These are phyloP conservation scores for Leptogaster cylindrica DNA, from an alignment of 2,888 invertebrate species.

Conservation along the genomic window DNA sequence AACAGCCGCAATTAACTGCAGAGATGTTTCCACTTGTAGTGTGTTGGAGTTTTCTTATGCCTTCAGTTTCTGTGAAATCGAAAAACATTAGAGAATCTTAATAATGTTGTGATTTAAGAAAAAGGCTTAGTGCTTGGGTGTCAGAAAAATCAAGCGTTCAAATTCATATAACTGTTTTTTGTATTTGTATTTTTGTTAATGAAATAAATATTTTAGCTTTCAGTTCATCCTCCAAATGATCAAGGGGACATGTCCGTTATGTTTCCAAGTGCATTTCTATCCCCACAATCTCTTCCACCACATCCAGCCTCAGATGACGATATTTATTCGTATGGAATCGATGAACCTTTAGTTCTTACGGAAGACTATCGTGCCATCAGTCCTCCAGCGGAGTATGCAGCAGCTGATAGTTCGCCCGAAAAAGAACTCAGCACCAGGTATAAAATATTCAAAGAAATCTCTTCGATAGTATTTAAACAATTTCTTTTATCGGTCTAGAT, in stretches of 20 bases:
- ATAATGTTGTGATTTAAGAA: too few relatives aligned
- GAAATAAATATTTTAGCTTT: conserved; percentile 47
- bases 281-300: conserved; percentile 56
- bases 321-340: conserved; percentile 55
- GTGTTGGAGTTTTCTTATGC: too few relatives aligned
- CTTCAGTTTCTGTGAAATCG: too few relatives aligned
- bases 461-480: not conserved
- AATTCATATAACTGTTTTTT: not conserved
- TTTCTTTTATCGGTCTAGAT: conserved; percentile 49
- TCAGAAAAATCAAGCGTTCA: too few relatives aligned
- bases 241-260: conserved; percentile 51
- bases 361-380: conserved; percentile 69
- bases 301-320: conserved; percentile 54
- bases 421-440: conserved; percentile 51
- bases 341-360: conserved; percentile 59
- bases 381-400: conserved; percentile 75
- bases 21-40: too few relatives aligned
- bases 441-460: not conserved
- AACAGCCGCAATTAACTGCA: too few relatives aligned
- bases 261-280: conserved; percentile 58
- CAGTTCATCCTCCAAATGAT: conserved; percentile 50
- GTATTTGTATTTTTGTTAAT: not conserved
- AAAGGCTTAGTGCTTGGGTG: too few relatives aligned
- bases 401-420: conserved; percentile 55
- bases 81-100: too few relatives aligned